These are phyloP conservation scores for Drosophila elegans DNA, from an alignment of 1,140 invertebrate species.

Conservation along the genomic window DNA sequence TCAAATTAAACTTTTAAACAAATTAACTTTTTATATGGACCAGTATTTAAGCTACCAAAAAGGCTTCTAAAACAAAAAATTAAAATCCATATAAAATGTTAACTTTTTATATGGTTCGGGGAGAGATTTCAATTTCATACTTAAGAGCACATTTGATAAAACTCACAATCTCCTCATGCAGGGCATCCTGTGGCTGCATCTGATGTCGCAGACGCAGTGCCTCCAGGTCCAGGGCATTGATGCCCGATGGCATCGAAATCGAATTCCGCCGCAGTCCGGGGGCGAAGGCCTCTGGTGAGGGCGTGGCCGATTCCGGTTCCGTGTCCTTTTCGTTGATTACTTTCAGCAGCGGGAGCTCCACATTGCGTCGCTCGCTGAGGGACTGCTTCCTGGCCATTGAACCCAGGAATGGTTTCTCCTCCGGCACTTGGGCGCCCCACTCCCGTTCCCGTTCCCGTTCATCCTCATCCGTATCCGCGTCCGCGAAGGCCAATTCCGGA, in stretches of 20 bases:
- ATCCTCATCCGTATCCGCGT: conserved; percentile 40
- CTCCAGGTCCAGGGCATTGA: conserved; percentile 76
- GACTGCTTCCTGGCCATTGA: conserved; percentile 35
- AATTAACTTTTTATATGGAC: too few species aligned
- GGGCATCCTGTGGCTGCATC: conserved; percentile 75
- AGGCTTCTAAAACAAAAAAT: too few species aligned
- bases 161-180: conserved; percentile 81
- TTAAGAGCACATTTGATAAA: neutral
- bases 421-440: neutral
- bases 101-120: too few species aligned
- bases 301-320: conserved; percentile 2
- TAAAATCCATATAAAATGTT: too few species aligned
- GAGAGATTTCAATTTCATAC: too few species aligned
- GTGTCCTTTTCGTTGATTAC: conserved; percentile 59
- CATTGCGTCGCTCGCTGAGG: conserved; percentile 50
- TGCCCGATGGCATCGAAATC: conserved; percentile 78
- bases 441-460: conserved; percentile 6
- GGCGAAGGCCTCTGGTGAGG: conserved; percentile 39
- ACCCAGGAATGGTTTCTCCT: neutral
- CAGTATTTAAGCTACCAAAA: too few species aligned
- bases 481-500: conserved; percentile 49
- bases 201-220: conserved; percentile 71
- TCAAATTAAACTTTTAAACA: too few species aligned
- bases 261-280: conserved; percentile 73
- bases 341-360: conserved; percentile 48